Percentiles rank a stretch among this genome's conserved stretches.
Conservation (phyloP, 2,888 invertebrate species). For the Thera britannica region DNA sequence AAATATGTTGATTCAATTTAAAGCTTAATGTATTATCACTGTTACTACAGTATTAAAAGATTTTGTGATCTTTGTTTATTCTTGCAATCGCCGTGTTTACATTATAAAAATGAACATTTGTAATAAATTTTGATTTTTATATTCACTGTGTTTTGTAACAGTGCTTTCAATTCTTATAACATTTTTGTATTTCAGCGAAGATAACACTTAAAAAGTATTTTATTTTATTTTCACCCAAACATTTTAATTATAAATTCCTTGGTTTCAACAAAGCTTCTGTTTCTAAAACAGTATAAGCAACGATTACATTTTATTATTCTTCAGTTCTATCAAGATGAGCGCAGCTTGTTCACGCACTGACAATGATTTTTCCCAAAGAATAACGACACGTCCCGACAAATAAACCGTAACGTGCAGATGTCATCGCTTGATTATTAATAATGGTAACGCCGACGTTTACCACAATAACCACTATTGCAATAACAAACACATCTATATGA, state of each 20-base stretch:
- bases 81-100: conserved; percentile 31
- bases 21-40: conserved; percentile 32
- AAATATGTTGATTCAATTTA: conserved; percentile 48
- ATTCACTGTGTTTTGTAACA: conserved; percentile 22
- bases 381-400: conserved; percentile 58
- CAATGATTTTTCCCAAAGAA: conserved; percentile 45
- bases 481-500: conserved; percentile 79
- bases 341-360: conserved; percentile 48
- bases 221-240: conserved; percentile 3
- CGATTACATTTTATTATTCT: not conserved
- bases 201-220: not conserved
- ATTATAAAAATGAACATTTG: conserved; percentile 22
- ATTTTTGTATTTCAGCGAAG: conserved; percentile 15
- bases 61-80: conserved; percentile 30
- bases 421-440: conserved; percentile 72
- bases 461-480: conserved; percentile 76
- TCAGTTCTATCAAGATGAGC: conserved; percentile 16
- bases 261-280: conserved; percentile 4
- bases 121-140: conserved; percentile 28
- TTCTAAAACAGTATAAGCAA: not conserved
- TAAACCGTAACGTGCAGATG: conserved; percentile 71
- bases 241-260: conserved; percentile 7
- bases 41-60: conserved; percentile 28
- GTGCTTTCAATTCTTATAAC: conserved; percentile 1
- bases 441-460: conserved; percentile 79